Evolutionary conservation across 1,140 invertebrate species (phyloP), one percentile per base, ranked within the genome.

Genomic region (Stegodyphus mimosarum): DNA sequence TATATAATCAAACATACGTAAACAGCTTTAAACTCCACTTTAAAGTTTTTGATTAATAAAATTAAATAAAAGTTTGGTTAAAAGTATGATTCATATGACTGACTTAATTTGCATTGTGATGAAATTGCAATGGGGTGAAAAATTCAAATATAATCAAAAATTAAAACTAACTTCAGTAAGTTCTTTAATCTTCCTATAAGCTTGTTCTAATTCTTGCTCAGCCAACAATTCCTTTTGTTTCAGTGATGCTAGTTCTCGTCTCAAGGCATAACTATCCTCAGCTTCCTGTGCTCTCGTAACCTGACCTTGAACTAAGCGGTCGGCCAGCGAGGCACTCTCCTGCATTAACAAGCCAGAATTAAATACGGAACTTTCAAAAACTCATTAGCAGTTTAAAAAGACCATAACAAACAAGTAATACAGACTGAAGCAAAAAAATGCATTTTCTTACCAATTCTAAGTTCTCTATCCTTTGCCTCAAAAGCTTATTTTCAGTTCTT

Each of bases 291-390:
- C 98, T 18, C 97, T 92, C 55, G 96, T 97, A 7, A 99, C 97
- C 91, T 99, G 98, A 72, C 98, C 98, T 70, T 97, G 94, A 5
- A 99, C 97, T 87, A 99, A 92, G 85, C 96, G 93, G 91, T 99
- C 97, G 0, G 98, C 98, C 71, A 94, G 89, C 15, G 92, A 90
- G 6, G 91, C 90, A 78, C 91, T 92, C 88, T 93, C 93, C 90
- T 91, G 87, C 33, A 33, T 33, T 33, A 33, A 33, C 33, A 33
- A 33, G 3, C 33, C 33, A 33, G 3, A 33, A 33, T 33, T 33
- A 33, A 33, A 33, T 33, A 33, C 33, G 3, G 33, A 33, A 33
- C 33, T 33, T 33, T 33, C 33, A 33, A 33, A 33, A 33, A 33
- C 33, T 33, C 33, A 33, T 1, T 33, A 33, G 33, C 33, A 33